Percentiles rank a stretch among this genome's conserved stretches.
Evolutionary conservation across 1,140 invertebrate genomes (phyloP).

Genomic region (Drosophila pruinosa): DNA sequence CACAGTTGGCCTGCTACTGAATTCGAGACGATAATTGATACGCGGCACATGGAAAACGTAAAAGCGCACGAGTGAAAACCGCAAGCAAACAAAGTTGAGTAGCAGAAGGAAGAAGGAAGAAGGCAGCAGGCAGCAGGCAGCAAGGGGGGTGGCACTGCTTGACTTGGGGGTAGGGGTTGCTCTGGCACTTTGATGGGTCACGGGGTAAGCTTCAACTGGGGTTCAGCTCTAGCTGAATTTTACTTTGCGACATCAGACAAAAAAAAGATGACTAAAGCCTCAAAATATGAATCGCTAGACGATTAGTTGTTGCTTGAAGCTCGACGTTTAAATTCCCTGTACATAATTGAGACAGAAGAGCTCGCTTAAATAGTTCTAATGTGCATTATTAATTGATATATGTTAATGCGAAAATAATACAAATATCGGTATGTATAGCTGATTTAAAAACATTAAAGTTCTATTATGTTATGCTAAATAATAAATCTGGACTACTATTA

Average conservation of each 20-base stretch:
- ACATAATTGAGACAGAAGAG: too few relatives aligned
- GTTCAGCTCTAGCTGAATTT: slow-evolving; percentile 22
- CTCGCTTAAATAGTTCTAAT: too few relatives aligned
- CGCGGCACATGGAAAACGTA: slow-evolving; percentile 62
- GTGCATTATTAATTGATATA: too few relatives aligned
- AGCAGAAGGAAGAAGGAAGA: too few relatives aligned
- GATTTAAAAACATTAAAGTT: too few relatives aligned
- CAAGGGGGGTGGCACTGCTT: not conserved
- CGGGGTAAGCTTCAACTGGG: slow-evolving; percentile 5
- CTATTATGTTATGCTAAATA: too few relatives aligned
- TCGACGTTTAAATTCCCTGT: not conserved
- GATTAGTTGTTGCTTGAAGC: not conserved
- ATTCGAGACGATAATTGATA: slow-evolving; percentile 79
- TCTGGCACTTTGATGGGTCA: not conserved
- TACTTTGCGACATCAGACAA: slow-evolving; percentile 39
- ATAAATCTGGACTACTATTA: too few relatives aligned
- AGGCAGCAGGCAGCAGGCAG: too few relatives aligned
- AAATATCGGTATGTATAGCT: too few relatives aligned
- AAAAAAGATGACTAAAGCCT: not conserved
- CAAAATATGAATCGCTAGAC: not conserved
- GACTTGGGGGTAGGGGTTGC: not conserved
- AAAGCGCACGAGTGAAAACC: slow-evolving; percentile 71
- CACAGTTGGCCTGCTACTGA: slow-evolving; percentile 32
- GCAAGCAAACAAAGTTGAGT: slow-evolving; percentile 73
- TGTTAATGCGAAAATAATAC: too few relatives aligned